Evolutionary conservation across 2,113 vertebrate species (phyloP), one percentile per base, ranked within the genome.

Genomic region (Panthera uncia): DNA sequence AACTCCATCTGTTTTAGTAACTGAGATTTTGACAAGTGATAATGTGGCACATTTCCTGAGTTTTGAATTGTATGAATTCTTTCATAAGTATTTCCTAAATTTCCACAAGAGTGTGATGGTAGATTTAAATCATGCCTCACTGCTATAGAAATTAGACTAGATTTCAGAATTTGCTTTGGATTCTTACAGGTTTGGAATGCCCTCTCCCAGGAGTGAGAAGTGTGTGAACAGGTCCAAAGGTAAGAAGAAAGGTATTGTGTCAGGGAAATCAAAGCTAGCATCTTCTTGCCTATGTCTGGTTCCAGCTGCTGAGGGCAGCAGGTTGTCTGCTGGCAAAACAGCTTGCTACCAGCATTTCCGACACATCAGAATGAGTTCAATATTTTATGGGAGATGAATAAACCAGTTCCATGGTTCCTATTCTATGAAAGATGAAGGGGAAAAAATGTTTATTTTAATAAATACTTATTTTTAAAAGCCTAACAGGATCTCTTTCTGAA

Each of bases 401-500:
- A 94, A 66, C 52, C 55, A 92, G n/a, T 89, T 85, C 73, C 27
- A 1, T 33, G 81, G 7, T 78, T 71, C 5, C 14, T n/a, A 78
- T 55, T 78, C 7, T 29, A 69, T 91, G 52, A 3, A 84, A 87
- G 21, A n/a, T 29, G n/a, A 96, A 85, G 27, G 11, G 21, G 38
- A 66, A 55, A 11, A 88, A 94, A 74, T 48, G 1, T 12, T 71
- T 21, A 41, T 76, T 50, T 95, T 16, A 94, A 84, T 71, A 38
- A 74, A 25, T 55, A 65, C 18, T 79, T 83, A 38, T 69, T 96
- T 96, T 87, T 79, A 87, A 82, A 96, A 90, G 74, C 5, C 3
- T 29, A 57, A 69, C 90, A 94, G 15, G 16, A 14, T 21, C 27
- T 65, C 29, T 86, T 48, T 81, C 33, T 87, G 57, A 95, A 96